Percentiles rank a stretch among this genome's conserved stretches.
phyloP scores from a whole-genome alignment of 1,140 invertebrate genomes.

The Scaptomyza hsui region DNA sequence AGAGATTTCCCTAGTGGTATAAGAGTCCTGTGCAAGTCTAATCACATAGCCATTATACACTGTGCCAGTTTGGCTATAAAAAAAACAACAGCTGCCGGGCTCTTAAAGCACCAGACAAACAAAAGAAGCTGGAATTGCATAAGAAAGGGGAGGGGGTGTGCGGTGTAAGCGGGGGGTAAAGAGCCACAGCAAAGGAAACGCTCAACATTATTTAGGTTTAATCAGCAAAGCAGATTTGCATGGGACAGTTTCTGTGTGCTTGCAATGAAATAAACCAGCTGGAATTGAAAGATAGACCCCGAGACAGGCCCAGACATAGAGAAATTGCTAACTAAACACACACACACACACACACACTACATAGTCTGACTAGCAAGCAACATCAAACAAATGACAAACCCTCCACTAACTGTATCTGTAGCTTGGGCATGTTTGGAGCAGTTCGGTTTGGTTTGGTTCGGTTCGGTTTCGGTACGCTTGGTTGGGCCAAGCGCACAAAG shows the following conservation, averaged over 20 bases:
- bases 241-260: constrained; percentile 54
- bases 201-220: constrained; percentile 80
- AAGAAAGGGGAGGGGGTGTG: not conserved
- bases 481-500: constrained; percentile 30
- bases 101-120: constrained; percentile 42
- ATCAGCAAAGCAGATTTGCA: constrained; percentile 81
- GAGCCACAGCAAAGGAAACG: constrained; percentile 63
- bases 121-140: not conserved
- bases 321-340: constrained; percentile 37
- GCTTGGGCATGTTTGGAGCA: constrained; percentile 25
- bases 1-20: constrained; percentile 34
- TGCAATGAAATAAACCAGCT: constrained; percentile 77
- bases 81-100: constrained; percentile 36
- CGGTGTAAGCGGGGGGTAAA: not conserved
- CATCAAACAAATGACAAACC: constrained; percentile 66
- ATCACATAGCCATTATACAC: constrained; percentile 49
- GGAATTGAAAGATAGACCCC: constrained; percentile 67
- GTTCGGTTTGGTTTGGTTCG: constrained; percentile 27
- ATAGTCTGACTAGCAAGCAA: constrained; percentile 37
- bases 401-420: constrained; percentile 18
- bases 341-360: constrained; percentile 9
- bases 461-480: constrained; percentile 46
- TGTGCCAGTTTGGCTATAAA: constrained; percentile 33
- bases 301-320: constrained; percentile 43
- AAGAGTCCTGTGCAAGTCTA: constrained; percentile 13